These are phyloP conservation scores for Myotis findleyi DNA, from an alignment of 2,797 vertebrate genomes.

Conservation along the genomic window DNA sequence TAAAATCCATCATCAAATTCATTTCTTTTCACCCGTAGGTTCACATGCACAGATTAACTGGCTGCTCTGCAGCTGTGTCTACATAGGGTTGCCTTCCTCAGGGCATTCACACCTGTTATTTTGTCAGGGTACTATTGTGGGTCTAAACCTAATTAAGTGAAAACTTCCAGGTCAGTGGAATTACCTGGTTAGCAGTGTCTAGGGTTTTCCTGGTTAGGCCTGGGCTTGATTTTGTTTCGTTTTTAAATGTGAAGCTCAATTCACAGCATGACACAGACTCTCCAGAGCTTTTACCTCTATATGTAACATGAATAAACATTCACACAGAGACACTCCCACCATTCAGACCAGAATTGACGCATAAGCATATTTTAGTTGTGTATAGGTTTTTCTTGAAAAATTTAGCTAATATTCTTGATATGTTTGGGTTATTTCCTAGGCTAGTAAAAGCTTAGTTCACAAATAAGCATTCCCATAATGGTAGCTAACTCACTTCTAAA, in stretches of 20 bases:
- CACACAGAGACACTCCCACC: background rate
- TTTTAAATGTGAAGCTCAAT: background rate
- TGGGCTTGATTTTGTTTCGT: background rate
- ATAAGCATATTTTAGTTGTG: background rate
- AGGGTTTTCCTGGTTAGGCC: background rate
- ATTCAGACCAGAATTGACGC: background rate
- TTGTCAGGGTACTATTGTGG: background rate
- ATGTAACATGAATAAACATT: background rate
- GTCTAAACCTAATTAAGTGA: background rate
- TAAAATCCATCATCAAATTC: background rate
- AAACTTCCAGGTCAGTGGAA: background rate
- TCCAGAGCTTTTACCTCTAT: background rate
- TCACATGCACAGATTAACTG: background rate
- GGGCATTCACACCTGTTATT: background rate
- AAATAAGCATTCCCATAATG: background rate
- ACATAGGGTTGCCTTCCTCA: background rate
- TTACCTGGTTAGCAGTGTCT: background rate
- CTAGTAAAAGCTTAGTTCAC: background rate
- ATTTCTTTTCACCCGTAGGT: background rate
- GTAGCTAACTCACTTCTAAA: background rate
- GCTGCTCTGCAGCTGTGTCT: background rate
- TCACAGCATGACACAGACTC: background rate
- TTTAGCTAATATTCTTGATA: conserved; percentile 12
- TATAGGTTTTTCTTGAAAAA: background rate
- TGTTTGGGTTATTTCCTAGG: background rate